A percentile compares a stretch with the other conserved stretches of the same genome.
These are phyloP conservation scores for Tursiops truncatus DNA, from an alignment of 2,113 vertebrate species.

Conservation along the genomic window DNA sequence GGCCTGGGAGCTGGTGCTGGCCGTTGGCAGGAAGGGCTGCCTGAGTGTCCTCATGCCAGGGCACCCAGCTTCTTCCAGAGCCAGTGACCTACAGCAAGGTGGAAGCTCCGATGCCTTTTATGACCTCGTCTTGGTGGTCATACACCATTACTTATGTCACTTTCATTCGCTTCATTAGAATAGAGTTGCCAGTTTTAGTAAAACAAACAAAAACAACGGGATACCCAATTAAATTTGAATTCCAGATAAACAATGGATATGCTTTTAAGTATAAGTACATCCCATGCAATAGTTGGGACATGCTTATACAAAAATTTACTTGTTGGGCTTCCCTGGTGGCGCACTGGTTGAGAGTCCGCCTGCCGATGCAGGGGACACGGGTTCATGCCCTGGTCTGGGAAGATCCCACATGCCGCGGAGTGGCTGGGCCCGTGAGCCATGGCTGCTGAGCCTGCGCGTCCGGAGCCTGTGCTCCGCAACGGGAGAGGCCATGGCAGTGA, in stretches of 20 bases:
- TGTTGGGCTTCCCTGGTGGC: neutral
- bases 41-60: neutral
- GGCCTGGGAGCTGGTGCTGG: neutral
- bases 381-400: too few relatives aligned
- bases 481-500: too few relatives aligned
- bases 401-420: too few relatives aligned
- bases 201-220: neutral
- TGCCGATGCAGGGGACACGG: too few relatives aligned
- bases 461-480: too few relatives aligned
- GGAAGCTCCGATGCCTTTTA: neutral
- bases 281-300: neutral
- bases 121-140: neutral
- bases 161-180: neutral
- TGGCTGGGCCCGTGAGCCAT: too few relatives aligned
- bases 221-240: neutral
- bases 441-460: too few relatives aligned
- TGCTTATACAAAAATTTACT: neutral
- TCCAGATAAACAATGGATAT: neutral
- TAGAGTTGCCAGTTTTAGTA: neutral
- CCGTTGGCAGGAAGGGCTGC: neutral
- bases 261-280: neutral
- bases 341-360: too few relatives aligned
- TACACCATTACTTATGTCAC: neutral
- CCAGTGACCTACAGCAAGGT: too few relatives aligned
- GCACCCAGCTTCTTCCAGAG: neutral